These are phyloP conservation scores for Mallotus villosus DNA, from an alignment of 2,797 vertebrate genomes.

Conservation along the genomic window DNA sequence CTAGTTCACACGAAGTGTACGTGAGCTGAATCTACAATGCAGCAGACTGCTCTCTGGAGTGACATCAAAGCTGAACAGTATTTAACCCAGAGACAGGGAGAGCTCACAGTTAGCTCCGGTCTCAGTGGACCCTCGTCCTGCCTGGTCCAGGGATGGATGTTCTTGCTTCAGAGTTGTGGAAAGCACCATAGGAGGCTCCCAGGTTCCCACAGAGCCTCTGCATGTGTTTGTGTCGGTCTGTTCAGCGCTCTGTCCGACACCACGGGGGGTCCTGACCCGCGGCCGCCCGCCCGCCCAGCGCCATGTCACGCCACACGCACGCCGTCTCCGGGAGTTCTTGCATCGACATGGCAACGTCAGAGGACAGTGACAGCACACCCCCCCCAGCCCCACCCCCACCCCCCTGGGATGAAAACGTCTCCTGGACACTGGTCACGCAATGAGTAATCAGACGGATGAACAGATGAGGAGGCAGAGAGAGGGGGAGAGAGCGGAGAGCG, in stretches of 20 bases:
- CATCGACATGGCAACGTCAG: slow-evolving; percentile 5
- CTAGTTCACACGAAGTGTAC: slow-evolving; percentile 26
- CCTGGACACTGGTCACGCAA: slow-evolving; percentile 1
- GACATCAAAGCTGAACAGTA: slow-evolving; percentile 42
- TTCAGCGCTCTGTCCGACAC: neutral
- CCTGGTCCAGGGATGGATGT: no score
- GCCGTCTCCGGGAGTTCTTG: neutral
- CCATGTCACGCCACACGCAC: neutral
- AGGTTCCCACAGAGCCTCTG: slow-evolving; percentile 25
- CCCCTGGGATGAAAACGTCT: neutral
- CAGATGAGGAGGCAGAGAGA: no score
- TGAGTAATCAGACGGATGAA: neutral
- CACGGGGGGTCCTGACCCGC: neutral
- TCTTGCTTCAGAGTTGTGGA: neutral
- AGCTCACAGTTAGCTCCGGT: neutral
- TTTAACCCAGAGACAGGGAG: slow-evolving; percentile 55
- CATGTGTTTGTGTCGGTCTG: slow-evolving; percentile 4
- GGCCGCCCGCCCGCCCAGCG: no score
- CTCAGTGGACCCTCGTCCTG: neutral
- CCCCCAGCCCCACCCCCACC: neutral
- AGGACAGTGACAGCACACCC: neutral
- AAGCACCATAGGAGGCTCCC: slow-evolving; percentile 14
- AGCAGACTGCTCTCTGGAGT: slow-evolving; percentile 35
- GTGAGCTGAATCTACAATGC: slow-evolving; percentile 27
- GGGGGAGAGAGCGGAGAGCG: no score